These are phyloP conservation scores for Argyra leucocephala DNA, from an alignment of 2,888 invertebrate species.

Conservation along the genomic window DNA sequence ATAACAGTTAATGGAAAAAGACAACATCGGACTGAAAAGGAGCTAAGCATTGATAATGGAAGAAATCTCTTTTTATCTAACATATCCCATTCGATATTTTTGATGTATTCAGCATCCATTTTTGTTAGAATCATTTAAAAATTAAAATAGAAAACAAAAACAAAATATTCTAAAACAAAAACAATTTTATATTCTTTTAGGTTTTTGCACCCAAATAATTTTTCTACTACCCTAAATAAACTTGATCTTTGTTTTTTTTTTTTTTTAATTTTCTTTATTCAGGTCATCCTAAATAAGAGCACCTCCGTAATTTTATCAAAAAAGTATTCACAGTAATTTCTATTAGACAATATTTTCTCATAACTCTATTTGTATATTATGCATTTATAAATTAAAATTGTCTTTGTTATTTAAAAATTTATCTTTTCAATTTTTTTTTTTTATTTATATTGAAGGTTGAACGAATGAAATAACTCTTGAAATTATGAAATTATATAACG, in stretches of 20 bases:
- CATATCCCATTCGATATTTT: slow-evolving; percentile 95
- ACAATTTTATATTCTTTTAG: background rate
- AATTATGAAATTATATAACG: background rate
- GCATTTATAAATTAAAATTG: background rate
- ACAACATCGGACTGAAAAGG: slow-evolving; percentile 51
- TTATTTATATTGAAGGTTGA: background rate
- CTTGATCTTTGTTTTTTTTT: background rate
- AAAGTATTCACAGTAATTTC: background rate
- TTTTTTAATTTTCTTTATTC: background rate
- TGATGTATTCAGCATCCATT: slow-evolving; percentile 46
- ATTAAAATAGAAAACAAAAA: background rate
- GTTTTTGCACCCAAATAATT: background rate
- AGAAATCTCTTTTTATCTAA: slow-evolving; percentile 93
- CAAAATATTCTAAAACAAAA: background rate
- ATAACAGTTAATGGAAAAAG: slow-evolving; percentile 89
- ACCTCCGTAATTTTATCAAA: background rate
- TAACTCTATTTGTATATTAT: background rate
- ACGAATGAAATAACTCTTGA: background rate
- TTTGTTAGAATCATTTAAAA: background rate
- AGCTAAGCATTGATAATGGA: slow-evolving; percentile 80
- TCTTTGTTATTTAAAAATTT: background rate
- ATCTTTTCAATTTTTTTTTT: background rate
- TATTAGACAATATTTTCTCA: background rate
- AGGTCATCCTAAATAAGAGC: background rate
- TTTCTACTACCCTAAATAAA: background rate